Base-by-base conservation (phyloP, 2,888 invertebrate genomes). In the Aleiodes testaceus region DNA sequence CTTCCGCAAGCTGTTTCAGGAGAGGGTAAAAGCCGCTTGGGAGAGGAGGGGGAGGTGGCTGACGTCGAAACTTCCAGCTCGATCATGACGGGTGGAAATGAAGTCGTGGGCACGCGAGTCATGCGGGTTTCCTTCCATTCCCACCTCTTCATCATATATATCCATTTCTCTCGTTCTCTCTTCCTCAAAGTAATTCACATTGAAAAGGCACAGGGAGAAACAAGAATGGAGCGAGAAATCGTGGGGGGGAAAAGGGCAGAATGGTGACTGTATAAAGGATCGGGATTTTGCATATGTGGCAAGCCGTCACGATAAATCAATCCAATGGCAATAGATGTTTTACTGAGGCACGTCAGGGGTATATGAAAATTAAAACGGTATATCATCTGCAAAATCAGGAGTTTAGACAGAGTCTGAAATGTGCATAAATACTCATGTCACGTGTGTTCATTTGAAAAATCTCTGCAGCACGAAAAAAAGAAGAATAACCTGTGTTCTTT, bases 251-350 rank as follows among this genome's bases (percentile, higher is more conserved):
- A 20, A 20, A 9, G 55, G 55, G 59, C 16, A 59, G 18, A 59
- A 59, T 59, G 30, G 59, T 59, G 59, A 59, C 59, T 45, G 45
- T 18, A 22, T 63, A 45, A 45, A 63, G 63, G 63, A 63, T 63
- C 20, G 63, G 26, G 14, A 12, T 63, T 45, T 63, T 63, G 63
- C 63, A 63, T 63, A 63, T 63, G 63, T 52, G 50, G 52, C 50
- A 66, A 7, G 36, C 16, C 36, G 50, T 69, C 69, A 70, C 78
- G 76, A 79, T 82, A 83, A 82, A 83, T 82, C 83, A 83, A 82
- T 82, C 81, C 78, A 66, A 66, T 64, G 55, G 79, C 77, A 80
- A 81, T 81, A 81, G 80, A 80, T 79, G 76, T 81, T 81, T 77
- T 72, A 72, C 70, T 69, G 74, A 72, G 69, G 69, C 72, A 53